These are phyloP conservation scores for Zaprionus camerounensis DNA, from an alignment of 1,140 invertebrate species.

Conservation along the genomic window DNA sequence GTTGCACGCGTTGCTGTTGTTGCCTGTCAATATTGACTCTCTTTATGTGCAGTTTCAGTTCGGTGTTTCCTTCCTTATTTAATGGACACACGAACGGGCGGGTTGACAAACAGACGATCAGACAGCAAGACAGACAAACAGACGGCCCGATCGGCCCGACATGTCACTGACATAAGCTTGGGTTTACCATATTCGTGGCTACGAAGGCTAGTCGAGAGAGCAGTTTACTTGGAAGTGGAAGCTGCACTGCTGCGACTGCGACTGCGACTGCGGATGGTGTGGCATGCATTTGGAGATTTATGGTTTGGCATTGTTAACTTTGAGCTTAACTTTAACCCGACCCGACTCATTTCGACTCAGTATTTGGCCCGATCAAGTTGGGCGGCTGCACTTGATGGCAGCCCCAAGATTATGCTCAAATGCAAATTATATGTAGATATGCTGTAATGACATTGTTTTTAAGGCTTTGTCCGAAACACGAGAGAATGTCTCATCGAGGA, in stretches of 20 bases:
- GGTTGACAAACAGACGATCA: conserved; percentile 60
- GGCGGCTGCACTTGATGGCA: conserved; percentile 50
- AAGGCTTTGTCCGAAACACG: conserved; percentile 6
- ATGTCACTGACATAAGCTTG: conserved; percentile 82
- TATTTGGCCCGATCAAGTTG: conserved; percentile 53
- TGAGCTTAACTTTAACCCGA: conserved; percentile 69
- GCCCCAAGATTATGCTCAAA: conserved; percentile 55
- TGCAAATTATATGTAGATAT: conserved; percentile 75
- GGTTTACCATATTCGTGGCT: conserved; percentile 71
- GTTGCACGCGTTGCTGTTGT: conserved; percentile 78
- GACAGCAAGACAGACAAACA: conserved; percentile 26
- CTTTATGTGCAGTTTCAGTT: conserved; percentile 74
- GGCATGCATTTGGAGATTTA: conserved; percentile 81
- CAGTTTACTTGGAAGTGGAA: conserved; percentile 69
- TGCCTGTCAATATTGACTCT: conserved; percentile 81
- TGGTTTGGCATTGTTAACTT: conserved; percentile 76
- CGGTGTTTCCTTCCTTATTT: conserved; percentile 78
- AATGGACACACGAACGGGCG: conserved; percentile 76
- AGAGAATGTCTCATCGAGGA: neutral
- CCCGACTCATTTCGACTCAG: conserved; percentile 47
- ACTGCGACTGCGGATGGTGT: conserved; percentile 52
- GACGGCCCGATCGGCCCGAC: conserved; percentile 58
- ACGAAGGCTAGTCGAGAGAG: conserved; percentile 76
- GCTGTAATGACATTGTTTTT: conserved; percentile 69
- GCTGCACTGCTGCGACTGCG: conserved; percentile 29